Conservation (phyloP, 2,888 invertebrate species). For the Drosophila atripex region DNA sequence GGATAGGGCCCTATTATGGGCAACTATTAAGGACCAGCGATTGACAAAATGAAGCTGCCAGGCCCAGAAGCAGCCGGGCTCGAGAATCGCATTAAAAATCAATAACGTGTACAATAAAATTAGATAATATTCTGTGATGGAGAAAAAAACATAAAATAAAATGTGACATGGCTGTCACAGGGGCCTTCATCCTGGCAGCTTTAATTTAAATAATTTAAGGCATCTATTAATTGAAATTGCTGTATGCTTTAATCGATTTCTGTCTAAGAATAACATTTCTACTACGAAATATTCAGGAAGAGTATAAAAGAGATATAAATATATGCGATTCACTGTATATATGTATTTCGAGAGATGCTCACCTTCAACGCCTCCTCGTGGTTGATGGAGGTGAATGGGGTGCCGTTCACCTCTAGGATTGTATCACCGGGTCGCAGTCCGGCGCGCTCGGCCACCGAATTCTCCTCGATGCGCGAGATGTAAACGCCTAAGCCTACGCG, state of each 20-base stretch:
- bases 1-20: constrained; percentile 59
- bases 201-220: neutral
- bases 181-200: constrained; percentile 7
- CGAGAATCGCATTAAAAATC: constrained; percentile 74
- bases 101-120: constrained; percentile 77
- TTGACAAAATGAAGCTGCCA: constrained; percentile 44
- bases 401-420: constrained; percentile 97
- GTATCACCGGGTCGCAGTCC: constrained; percentile 96
- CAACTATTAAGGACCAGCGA: constrained; percentile 66
- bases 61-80: constrained; percentile 38
- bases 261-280: constrained; percentile 51
- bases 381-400: constrained; percentile 95
- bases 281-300: constrained; percentile 48
- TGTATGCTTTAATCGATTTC: constrained; percentile 64
- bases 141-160: no score
- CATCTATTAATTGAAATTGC: neutral
- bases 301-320: constrained; percentile 30
- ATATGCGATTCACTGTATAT: constrained; percentile 10
- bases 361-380: constrained; percentile 97
- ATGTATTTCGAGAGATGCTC: constrained; percentile 68
- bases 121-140: constrained; percentile 48
- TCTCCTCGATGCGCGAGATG: constrained; percentile 95
- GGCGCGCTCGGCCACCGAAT: constrained; percentile 94
- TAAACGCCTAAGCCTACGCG: constrained; percentile 92
- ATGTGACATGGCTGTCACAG: constrained; percentile 22